A percentile compares a stretch with the other conserved stretches of the same genome.
These are phyloP conservation scores for Cantharis flavilabris DNA, from an alignment of 2,888 invertebrate genomes.

Conservation along the genomic window DNA sequence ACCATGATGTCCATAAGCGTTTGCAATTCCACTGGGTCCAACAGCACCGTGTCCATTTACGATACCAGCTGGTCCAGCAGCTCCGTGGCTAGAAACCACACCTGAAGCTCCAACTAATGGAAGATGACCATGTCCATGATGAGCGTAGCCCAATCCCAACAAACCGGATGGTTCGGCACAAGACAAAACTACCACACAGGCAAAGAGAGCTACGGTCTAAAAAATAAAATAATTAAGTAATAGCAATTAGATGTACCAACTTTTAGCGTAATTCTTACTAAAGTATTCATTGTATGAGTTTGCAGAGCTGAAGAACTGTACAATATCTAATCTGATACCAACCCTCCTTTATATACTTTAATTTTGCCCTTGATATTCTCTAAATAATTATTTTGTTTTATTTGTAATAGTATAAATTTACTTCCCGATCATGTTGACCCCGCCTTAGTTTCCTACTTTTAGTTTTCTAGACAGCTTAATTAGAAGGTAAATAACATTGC, in stretches of 20 bases:
- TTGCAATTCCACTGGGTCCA: slow-evolving; percentile 14
- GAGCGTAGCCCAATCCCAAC: slow-evolving; percentile 1
- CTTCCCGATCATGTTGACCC: slow-evolving; percentile 16
- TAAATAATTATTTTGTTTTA: slow-evolving; percentile 10
- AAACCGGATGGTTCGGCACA: slow-evolving; percentile 8
- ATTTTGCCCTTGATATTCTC: slow-evolving; percentile 15
- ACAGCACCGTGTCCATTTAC: slow-evolving; percentile 24
- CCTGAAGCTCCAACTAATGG: slow-evolving; percentile 20
- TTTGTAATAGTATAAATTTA: slow-evolving; percentile 14
- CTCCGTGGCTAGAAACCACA: slow-evolving; percentile 19
- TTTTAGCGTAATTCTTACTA: slow-evolving; percentile 3
- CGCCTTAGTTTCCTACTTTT: slow-evolving; percentile 13
- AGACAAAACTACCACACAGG: slow-evolving; percentile 12
- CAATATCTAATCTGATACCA: slow-evolving; percentile 10
- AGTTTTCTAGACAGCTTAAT: slow-evolving; percentile 2
- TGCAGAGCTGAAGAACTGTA: background rate
- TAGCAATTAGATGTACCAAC: background rate
- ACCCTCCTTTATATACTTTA: slow-evolving; percentile 17
- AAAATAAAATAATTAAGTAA: background rate
- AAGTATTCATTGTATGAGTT: slow-evolving; percentile 17
- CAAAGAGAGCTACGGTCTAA: slow-evolving; percentile 8
- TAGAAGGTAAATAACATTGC: slow-evolving; percentile 15
- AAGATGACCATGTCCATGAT: slow-evolving; percentile 1
- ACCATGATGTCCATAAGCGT: background rate
- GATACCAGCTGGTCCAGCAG: slow-evolving; percentile 20